Evolutionary conservation across 2,797 vertebrate genomes (phyloP).

Genomic region (Aldrovandia affinis): DNA sequence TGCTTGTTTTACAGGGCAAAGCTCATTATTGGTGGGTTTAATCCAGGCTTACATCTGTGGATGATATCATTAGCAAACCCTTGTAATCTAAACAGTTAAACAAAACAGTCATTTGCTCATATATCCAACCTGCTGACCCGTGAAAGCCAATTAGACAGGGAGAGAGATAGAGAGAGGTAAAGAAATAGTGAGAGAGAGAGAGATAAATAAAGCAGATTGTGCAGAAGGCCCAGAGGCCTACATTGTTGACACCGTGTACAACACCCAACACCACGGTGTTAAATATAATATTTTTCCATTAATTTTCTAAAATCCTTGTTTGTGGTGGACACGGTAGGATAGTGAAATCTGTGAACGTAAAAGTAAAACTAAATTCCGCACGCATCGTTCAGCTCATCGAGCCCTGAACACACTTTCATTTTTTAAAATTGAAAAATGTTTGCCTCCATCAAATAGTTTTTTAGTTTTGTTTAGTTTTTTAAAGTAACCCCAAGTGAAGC

Average conservation of each 20-base stretch:
- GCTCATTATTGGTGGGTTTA: background rate
- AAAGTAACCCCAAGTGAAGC: too few relatives aligned
- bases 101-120: conserved; percentile 15
- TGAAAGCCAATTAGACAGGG: conserved; percentile 26
- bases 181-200: background rate
- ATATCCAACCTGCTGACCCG: conserved; percentile 27
- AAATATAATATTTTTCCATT: background rate
- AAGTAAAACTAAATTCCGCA: background rate
- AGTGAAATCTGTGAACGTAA: background rate
- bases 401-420: background rate
- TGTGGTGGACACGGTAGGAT: background rate
- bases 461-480: too few relatives aligned
- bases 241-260: background rate
- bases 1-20: background rate
- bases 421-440: background rate
- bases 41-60: background rate
- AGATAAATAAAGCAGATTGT: background rate
- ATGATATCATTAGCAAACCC: background rate
- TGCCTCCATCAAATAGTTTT: background rate
- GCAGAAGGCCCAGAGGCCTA: background rate
- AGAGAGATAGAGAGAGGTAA: too few relatives aligned
- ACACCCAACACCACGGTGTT: background rate
- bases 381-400: too few relatives aligned
- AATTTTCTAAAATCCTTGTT: background rate
- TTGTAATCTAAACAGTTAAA: conserved; percentile 26